Evolutionary conservation across 2,888 invertebrate genomes (phyloP), one percentile per base, ranked within the genome.

Genomic region (Physocephala rufipes): DNA sequence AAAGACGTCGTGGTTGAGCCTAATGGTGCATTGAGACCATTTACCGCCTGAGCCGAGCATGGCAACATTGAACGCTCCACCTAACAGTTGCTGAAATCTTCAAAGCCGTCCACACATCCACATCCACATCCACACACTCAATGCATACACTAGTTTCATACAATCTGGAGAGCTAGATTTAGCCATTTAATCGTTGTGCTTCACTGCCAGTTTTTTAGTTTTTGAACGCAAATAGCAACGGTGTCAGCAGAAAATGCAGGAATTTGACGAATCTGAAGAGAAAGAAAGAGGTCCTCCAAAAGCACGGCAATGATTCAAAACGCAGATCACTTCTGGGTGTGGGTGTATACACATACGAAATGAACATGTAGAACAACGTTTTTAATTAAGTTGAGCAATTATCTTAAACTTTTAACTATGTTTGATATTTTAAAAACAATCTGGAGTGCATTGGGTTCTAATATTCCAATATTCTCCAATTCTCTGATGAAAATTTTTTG

Each of bases 1-100:
- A 82, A 83, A 82, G 80, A 80, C 74, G 76, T 30, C 51, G 68
- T 21, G 13, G 62, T 21, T 30, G 65, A 30, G 26, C 51, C 53
- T 16, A 30, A 7, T 30, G 51, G 15, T 28, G 51, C 30, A 51
- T 30, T 19, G 45, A 45, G 26, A 16, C 36, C 16, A 12, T 1
- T 59, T 51, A 53, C 62, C 51, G 36, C 36, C 36, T 4, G 36
- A 36, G 36, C 36, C 36, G 36, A 36, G 36, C 36, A 4, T 36
- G 36, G 36, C 36, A 9, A 36, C 36, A 36, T 7, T 9, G 36
- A 9, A 4, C 36, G 36, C 36, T 36, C 5, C 36, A 36, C 36
- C 36, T 36, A 4, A 9, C 36, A n/a, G 43, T 43, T 15, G 9
- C 55, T 15, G 2, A 55, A 15, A 55, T 26, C 26, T 15, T 55